Evolutionary conservation across 2,797 vertebrate genomes (phyloP).

Genomic region (Staurois parvus): DNA sequence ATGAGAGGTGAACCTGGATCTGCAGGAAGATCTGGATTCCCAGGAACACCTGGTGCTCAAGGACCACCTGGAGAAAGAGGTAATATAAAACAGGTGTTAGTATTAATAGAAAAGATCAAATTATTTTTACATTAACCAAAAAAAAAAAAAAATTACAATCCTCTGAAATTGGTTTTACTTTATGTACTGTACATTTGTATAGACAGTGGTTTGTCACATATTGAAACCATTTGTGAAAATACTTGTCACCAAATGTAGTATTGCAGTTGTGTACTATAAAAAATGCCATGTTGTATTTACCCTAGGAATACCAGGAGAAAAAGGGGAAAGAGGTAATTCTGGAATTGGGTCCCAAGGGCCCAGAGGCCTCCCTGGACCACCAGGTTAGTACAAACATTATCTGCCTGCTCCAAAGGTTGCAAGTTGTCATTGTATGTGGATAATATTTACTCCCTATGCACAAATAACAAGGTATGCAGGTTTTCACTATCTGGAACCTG

Average conservation of each 20-base stretch:
- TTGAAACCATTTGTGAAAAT: background rate
- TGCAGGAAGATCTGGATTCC: slow-evolving; percentile 89
- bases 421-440: no score
- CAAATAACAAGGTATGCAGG: no score
- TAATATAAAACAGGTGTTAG: slow-evolving; percentile 61
- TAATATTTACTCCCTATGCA: no score
- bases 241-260: background rate
- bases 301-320: slow-evolving; percentile 89
- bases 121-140: background rate
- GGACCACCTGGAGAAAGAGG: slow-evolving; percentile 92
- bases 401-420: no score
- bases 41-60: slow-evolving; percentile 86
- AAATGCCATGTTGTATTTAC: background rate
- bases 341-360: slow-evolving; percentile 86
- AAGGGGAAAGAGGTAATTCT: slow-evolving; percentile 86
- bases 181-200: no score
- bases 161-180: no score
- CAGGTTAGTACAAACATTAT: slow-evolving; percentile 79
- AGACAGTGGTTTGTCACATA: background rate
- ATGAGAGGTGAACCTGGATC: slow-evolving; percentile 88
- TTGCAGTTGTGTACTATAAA: background rate
- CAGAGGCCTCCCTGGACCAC: slow-evolving; percentile 84
- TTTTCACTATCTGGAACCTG: no score
- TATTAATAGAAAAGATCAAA: no score
- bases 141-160: background rate